A percentile compares a stretch with the other conserved stretches of the same genome.
Conservation (phyloP, 2,797 vertebrate species). For the Rhynchonycteris naso region DNA sequence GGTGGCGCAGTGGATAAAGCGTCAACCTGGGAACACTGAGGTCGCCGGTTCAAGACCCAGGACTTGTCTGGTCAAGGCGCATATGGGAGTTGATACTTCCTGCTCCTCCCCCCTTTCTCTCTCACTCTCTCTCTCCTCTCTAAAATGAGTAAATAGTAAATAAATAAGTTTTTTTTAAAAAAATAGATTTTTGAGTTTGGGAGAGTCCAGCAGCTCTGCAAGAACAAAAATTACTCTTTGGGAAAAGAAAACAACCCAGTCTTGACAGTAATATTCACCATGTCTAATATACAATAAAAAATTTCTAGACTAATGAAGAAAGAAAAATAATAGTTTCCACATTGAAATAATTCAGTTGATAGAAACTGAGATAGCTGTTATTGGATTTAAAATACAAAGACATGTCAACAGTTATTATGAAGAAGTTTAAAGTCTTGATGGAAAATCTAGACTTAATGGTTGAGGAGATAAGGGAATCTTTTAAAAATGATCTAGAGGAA, state of each 20-base stretch:
- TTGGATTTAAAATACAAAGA: slow-evolving; percentile 22
- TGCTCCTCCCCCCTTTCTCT: too few relatives aligned
- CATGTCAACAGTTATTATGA: neutral
- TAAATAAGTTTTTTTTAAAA: neutral
- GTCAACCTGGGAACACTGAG: too few relatives aligned
- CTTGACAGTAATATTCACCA: neutral
- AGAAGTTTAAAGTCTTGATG: slow-evolving; percentile 32
- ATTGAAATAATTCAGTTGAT: neutral
- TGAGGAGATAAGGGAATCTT: slow-evolving; percentile 46
- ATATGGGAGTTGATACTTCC: too few relatives aligned
- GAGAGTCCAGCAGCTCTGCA: neutral
- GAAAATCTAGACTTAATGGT: slow-evolving; percentile 48
- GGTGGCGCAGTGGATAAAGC: too few relatives aligned
- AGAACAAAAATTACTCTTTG: neutral
- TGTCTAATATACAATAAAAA: slow-evolving; percentile 31
- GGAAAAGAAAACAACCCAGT: neutral
- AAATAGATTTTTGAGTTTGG: neutral
- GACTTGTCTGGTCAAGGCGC: too few relatives aligned
- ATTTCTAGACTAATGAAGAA: neutral
- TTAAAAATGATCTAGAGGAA: slow-evolving; percentile 57
- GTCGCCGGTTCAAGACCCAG: too few relatives aligned
- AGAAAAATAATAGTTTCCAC: neutral
- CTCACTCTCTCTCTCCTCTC: too few relatives aligned
- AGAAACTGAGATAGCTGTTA: neutral
- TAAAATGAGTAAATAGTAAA: too few relatives aligned